Base-by-base conservation (phyloP, 1,140 invertebrate genomes). In the Chymomyza costata region DNA sequence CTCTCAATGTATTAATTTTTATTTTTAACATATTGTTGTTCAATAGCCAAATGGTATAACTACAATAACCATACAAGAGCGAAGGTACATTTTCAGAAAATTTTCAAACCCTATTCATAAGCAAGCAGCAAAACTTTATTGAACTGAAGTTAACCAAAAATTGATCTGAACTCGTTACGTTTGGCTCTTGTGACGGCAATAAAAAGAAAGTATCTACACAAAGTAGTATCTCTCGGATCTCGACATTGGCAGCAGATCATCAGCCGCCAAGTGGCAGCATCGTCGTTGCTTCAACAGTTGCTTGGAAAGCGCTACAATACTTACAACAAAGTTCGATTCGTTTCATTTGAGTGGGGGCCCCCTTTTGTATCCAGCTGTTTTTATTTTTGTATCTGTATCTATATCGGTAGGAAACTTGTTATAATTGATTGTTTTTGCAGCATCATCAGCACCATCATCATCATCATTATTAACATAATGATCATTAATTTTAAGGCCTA, bases 1-100 rank as follows among this genome's bases (percentile, higher is more conserved):
- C 80, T 83, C 81, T 83, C 80, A 62, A 83, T 80, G 80, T 83
- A 83, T 83, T 73, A 74, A 70, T 83, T 83, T 83, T 73, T 66
- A 82, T 81, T 82, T 81, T 81, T 81, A 80, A 81, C 73, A 73
- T 80, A 78, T 78, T 78, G 73, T 80, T 80, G 74, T 65, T 41
- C 73, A 68, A 63, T 38, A 71, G n/a, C 51, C 52, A 63, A 67
- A n/a, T n/a, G n/a, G n/a, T n/a, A n/a, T n/a, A n/a, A n/a, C n/a
- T 51, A 57, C 55, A 52, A n/a, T n/a, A n/a, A n/a, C 31, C 6
- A 25, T 7, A 37, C 16, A 31, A 18, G 25, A 6, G 37, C 17
- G 37, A 6, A 55, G 40, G 10, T 28, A 54, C 13, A 45, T 54
- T 57, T 49, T 69, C 49, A 46, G 63, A 35, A 80, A 64, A 66